These are phyloP conservation scores for Tetragonisca angustula DNA, from an alignment of 2,888 invertebrate genomes.

Conservation along the genomic window DNA sequence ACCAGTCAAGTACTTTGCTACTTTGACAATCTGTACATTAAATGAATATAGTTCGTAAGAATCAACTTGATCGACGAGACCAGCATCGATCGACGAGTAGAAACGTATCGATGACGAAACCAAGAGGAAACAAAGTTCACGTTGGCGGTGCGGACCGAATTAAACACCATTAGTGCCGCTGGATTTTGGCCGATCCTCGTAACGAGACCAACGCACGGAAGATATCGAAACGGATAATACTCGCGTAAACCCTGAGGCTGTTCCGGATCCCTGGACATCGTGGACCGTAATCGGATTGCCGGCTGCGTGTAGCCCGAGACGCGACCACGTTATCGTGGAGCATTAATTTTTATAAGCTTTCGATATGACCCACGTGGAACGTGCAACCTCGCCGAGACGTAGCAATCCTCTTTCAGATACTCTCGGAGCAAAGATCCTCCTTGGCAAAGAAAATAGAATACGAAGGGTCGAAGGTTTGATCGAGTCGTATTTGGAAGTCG, in stretches of 20 bases:
- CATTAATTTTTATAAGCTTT: conserved; percentile 69
- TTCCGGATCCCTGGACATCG: conserved; percentile 55
- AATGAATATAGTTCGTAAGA: background rate
- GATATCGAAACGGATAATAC: conserved; percentile 60
- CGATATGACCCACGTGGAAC: conserved; percentile 33
- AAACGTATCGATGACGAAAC: background rate
- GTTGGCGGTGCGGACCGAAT: conserved; percentile 61
- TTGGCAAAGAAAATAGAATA: background rate
- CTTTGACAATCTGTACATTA: background rate
- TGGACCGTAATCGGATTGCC: conserved; percentile 68
- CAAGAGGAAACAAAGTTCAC: background rate
- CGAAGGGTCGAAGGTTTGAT: background rate
- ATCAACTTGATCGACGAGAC: rapidly evolving
- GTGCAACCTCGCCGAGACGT: background rate
- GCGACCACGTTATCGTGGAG: conserved; percentile 39
- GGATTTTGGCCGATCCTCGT: conserved; percentile 69
- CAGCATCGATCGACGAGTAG: background rate
- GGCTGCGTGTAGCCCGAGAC: conserved; percentile 12
- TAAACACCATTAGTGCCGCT: conserved; percentile 73
- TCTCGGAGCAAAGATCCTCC: background rate
- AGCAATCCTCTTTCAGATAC: background rate
- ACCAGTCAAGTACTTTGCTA: too few species aligned
- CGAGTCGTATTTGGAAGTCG: background rate
- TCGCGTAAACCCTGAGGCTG: conserved; percentile 50
- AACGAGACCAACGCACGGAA: conserved; percentile 63